Percentiles rank a stretch among this genome's conserved stretches.
Evolutionary conservation across 2,888 invertebrate species (phyloP).

Genomic region (Keiferia lycopersicella): DNA sequence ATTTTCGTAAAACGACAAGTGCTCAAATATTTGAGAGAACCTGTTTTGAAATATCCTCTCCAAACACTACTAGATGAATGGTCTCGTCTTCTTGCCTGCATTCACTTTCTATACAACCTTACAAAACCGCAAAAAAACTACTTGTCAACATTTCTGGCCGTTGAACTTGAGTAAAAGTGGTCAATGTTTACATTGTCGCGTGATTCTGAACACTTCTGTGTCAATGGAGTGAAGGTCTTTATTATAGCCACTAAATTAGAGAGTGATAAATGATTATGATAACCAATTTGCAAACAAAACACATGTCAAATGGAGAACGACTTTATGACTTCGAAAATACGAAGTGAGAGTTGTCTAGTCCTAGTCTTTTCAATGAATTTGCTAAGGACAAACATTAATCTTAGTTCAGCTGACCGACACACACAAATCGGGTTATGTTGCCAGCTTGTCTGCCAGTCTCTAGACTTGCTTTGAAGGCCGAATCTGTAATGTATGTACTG

Average conservation of each 20-base stretch:
- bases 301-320: background rate
- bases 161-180: constrained; percentile 22
- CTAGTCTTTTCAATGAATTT: background rate
- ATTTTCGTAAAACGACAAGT: constrained; percentile 1
- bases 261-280: constrained; percentile 1
- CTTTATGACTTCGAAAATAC: background rate
- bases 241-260: background rate
- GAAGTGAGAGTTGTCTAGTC: background rate
- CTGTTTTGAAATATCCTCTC: constrained; percentile 12
- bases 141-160: constrained; percentile 16
- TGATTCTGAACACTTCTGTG: background rate
- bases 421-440: constrained; percentile 15
- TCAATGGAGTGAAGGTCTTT: constrained; percentile 8
- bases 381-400: constrained; percentile 14
- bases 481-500: constrained; percentile 7
- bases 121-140: constrained; percentile 17
- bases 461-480: constrained; percentile 15
- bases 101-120: constrained; percentile 22
- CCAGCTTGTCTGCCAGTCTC: constrained; percentile 18
- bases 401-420: constrained; percentile 10
- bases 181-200: background rate
- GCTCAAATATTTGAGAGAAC: background rate
- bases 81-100: background rate
- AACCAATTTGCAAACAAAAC: background rate
- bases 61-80: constrained; percentile 12